Percentiles rank a stretch among this genome's conserved stretches.
These are phyloP conservation scores for Gallinago nigripennis DNA, from an alignment of 2,797 vertebrate species.

Conservation along the genomic window DNA sequence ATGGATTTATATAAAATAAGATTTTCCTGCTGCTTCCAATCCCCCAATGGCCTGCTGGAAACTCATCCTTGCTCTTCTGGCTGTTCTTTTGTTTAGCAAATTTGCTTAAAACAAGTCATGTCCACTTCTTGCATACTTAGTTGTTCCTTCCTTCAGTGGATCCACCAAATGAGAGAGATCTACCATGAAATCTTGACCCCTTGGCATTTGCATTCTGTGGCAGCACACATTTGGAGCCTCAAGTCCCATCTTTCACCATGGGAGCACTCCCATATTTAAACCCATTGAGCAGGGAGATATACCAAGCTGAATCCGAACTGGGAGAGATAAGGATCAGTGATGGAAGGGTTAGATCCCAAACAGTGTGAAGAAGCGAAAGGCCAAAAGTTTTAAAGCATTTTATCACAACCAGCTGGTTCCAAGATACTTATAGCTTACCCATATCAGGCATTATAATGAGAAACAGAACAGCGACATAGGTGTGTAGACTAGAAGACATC, in stretches of 20 bases:
- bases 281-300: rapidly evolving
- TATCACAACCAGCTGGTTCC: not conserved
- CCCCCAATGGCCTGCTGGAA: not conserved
- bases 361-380: not conserved
- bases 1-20: not conserved
- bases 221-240: not conserved
- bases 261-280: not conserved
- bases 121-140: not conserved
- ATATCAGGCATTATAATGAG: not conserved
- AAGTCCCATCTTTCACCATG: rapidly evolving
- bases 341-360: not conserved
- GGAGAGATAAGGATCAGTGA: not conserved
- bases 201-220: not conserved
- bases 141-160: not conserved
- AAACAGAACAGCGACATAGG: not conserved
- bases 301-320: not conserved
- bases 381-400: not conserved
- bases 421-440: not conserved
- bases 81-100: not conserved
- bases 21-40: not conserved
- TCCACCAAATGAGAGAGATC: rapidly evolving
- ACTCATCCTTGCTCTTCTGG: not conserved
- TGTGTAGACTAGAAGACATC: not conserved
- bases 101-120: not conserved
- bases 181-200: not conserved